These are phyloP conservation scores for Threskiornis aethiopicus DNA, from an alignment of 2,797 vertebrate species.

Conservation along the genomic window DNA sequence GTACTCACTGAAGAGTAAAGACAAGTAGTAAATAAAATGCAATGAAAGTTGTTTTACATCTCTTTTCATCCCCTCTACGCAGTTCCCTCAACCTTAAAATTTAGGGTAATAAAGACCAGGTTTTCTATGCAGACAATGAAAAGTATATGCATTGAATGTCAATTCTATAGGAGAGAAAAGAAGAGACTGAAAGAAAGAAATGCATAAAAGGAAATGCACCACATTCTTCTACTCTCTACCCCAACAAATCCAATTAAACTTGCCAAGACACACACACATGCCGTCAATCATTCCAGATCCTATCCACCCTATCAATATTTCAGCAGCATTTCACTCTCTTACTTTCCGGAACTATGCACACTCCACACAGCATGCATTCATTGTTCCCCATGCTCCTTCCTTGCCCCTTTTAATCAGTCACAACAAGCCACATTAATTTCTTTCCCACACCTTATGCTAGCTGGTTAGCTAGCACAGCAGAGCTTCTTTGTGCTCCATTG, in stretches of 20 bases:
- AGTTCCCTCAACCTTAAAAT: not conserved
- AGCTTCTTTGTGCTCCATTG: not conserved
- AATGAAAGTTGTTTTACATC: not conserved
- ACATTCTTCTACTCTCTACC: slow-evolving; percentile 23
- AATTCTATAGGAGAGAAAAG: not conserved
- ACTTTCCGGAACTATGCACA: slow-evolving; percentile 5
- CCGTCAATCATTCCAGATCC: slow-evolving; percentile 5
- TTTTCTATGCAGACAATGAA: slow-evolving; percentile 20
- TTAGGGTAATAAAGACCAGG: not conserved
- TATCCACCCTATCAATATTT: slow-evolving; percentile 48
- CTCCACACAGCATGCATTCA: slow-evolving; percentile 13
- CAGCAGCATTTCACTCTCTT: slow-evolving; percentile 41
- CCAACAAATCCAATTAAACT: slow-evolving; percentile 62
- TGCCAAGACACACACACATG: slow-evolving; percentile 45
- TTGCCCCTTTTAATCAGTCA: slow-evolving; percentile 33
- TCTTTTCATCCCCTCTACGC: not conserved
- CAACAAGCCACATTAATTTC: not conserved
- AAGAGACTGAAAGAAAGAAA: slow-evolving; percentile 2
- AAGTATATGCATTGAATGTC: not conserved
- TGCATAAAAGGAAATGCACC: slow-evolving; percentile 27
- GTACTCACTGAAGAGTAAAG: not conserved
- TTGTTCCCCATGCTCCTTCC: not conserved
- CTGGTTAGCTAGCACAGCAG: not conserved
- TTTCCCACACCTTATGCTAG: not conserved
- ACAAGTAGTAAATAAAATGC: slow-evolving; percentile 20